Base-by-base conservation (phyloP, 2,113 vertebrate genomes). In the Pseudorasbora parva region DNA sequence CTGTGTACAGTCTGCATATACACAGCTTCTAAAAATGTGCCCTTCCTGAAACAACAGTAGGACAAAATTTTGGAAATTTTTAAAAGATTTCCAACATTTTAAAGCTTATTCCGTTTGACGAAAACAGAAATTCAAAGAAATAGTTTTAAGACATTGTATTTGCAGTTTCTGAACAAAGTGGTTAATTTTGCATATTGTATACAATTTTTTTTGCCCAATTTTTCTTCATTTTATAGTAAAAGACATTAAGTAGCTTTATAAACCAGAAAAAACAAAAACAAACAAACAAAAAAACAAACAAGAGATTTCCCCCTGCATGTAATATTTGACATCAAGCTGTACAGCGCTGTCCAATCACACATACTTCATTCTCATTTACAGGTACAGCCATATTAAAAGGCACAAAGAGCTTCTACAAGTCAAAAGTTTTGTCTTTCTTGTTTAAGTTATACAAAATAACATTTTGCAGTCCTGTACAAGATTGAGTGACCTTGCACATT, bases 381-480 rank as follows among this genome's bases (percentile, higher is more conserved):
- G 93, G 93, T 93, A 92, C 90, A 93, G 94, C 94, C 94, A 92
- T 94, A 92, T 93, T 93, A 92, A 96, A 88, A 96, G 96, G 95
- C 95, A 96, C 95, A 94, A 92, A 94, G 93, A 95, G 95, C 94
- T 94, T 95, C 94, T 95, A 95, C 94, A 95, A 94, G 94, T 93
- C 92, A 86, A 84, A n/a, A 84, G 56, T 57, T 81, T 74, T 82
- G 56, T 79, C 57, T 84, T 79, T 88, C 93, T 94, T 91, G 95
- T 94, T 93, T 94, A 95, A 95, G 93, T 94, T 94, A 92, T 95
- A 96, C 92, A 97, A 96, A 96, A 95, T 94, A 95, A 94, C 93
- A 95, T 94, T 93, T 95, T 94, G 92, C 91, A 94, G 90, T 95
- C 54, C 93, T 95, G 94, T 96, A 96, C 94, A 96, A 92, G 95